Evolutionary conservation across 2,797 vertebrate genomes (phyloP), one percentile per base, ranked within the genome.

Genomic region (Stomatorhinus walkeri): DNA sequence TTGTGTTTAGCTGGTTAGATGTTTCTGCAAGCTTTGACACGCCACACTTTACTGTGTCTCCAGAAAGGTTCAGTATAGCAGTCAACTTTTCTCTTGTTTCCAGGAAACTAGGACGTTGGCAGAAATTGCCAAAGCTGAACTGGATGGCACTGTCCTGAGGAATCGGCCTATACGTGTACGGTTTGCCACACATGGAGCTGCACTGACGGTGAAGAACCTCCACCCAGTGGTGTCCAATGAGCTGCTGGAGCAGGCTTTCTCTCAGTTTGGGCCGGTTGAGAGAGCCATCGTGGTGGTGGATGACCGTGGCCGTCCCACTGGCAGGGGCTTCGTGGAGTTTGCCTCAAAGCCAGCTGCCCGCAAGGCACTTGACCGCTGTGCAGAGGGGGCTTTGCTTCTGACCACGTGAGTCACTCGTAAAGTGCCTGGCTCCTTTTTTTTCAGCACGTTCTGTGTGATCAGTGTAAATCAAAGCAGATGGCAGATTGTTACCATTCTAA

Each of bases 21-120:
- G 76, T n/a, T n/a, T 81, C 0, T 81, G 7, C 4, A 40, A 72
- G 28, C 14, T 1, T 36, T 72, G 68, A 72, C 68, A 72, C 68
- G 16, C 68, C 28, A 72, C 32, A 36, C 3, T 24, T 84, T 48
- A 84, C n/a, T 84, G 19, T 43, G n/a, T 84, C 46, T 22, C n/a
- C 8, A 49, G n/a, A 84, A 51, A 12, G 10, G 48, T 43, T 84
- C 46, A 49, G n/a, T 84, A 28, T 72, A 72, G 28, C 28, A 36
- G 12, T 36, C 4, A 72, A 32, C 4, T 36, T 72, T 72, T 72
- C 12, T 72, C 14, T 72, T 36, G 1, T 72, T 72, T 36, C 32
- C 89, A 99, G 98, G 98, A 99, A 95, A 98, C 97, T 36, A 96
- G 97, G 90, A 99, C 97, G 0, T 91, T 99, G 91, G 98, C 98